Evolutionary conservation across 2,888 invertebrate genomes (phyloP).

Genomic region (Pogonocherus hispidulus): DNA sequence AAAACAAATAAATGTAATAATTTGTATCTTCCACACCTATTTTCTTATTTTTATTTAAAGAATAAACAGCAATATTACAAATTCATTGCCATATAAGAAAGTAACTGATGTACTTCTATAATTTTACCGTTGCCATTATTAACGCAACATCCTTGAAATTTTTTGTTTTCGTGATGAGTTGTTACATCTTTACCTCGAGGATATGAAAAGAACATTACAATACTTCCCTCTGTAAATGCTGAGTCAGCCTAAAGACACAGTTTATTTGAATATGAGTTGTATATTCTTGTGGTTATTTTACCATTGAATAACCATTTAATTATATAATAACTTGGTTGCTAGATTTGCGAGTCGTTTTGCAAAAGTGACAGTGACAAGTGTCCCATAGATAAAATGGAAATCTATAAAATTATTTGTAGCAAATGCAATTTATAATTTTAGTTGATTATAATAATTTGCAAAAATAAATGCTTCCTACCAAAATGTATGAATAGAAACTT

Average conservation of each 20-base stretch:
- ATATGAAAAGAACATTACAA: background rate
- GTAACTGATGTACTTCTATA: background rate
- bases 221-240: no score
- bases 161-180: background rate
- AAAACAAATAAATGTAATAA: no score
- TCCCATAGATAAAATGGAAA: no score
- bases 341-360: no score
- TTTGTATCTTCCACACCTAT: background rate
- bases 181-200: background rate
- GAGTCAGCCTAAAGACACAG: background rate
- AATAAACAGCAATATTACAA: background rate
- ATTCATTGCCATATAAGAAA: background rate
- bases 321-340: no score
- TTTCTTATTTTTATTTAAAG: background rate
- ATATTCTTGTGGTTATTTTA: background rate
- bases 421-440: no score
- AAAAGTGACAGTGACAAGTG: no score
- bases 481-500: no score
- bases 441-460: no score
- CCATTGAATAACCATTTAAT: background rate
- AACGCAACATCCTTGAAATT: background rate
- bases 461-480: no score
- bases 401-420: no score
- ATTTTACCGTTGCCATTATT: background rate
- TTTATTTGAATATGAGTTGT: background rate